phyloP scores from a whole-genome alignment of 1,140 invertebrate species.

The Micrasema minimum region DNA sequence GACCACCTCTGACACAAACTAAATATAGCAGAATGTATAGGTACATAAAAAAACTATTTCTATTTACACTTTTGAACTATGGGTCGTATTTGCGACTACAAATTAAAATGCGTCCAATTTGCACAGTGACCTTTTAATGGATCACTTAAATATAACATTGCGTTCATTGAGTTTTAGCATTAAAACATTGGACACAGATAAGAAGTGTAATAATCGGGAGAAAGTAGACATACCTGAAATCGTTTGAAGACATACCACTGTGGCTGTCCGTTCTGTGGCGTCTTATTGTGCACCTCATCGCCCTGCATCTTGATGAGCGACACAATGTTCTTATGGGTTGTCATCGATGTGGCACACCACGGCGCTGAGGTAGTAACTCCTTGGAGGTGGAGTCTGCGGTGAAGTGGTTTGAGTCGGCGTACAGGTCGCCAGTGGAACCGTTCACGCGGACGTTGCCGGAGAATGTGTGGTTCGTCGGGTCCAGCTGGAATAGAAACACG shows the following conservation, averaged over 20 bases:
- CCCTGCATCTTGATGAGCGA: slow-evolving; percentile 83
- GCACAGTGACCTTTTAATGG: too few relatives aligned
- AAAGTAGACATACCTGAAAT: slow-evolving; percentile 84
- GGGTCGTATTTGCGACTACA: too few relatives aligned
- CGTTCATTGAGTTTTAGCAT: too few relatives aligned
- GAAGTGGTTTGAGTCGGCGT: slow-evolving; percentile 12
- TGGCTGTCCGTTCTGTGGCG: slow-evolving; percentile 63
- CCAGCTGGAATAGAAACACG: slow-evolving; percentile 32
- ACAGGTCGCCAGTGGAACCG: not conserved
- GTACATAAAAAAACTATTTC: too few relatives aligned
- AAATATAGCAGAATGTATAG: too few relatives aligned
- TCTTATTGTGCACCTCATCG: slow-evolving; percentile 68
- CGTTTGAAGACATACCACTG: slow-evolving; percentile 96
- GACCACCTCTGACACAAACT: too few relatives aligned
- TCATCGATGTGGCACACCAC: slow-evolving; percentile 89
- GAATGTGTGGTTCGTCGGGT: slow-evolving; percentile 41
- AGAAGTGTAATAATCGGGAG: too few relatives aligned
- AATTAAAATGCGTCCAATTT: too few relatives aligned
- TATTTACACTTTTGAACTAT: too few relatives aligned
- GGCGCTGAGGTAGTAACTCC: slow-evolving; percentile 77
- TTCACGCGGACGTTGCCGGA: slow-evolving; percentile 6
- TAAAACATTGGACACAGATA: slow-evolving; percentile 3
- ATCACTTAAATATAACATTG: too few relatives aligned
- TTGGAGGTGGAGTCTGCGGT: not conserved
- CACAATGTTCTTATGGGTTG: slow-evolving; percentile 81